Percentiles rank a stretch among this genome's conserved stretches.
Evolutionary conservation across 1,140 invertebrate genomes (phyloP).

Genomic region (Lepidotrigona ventralis): DNA sequence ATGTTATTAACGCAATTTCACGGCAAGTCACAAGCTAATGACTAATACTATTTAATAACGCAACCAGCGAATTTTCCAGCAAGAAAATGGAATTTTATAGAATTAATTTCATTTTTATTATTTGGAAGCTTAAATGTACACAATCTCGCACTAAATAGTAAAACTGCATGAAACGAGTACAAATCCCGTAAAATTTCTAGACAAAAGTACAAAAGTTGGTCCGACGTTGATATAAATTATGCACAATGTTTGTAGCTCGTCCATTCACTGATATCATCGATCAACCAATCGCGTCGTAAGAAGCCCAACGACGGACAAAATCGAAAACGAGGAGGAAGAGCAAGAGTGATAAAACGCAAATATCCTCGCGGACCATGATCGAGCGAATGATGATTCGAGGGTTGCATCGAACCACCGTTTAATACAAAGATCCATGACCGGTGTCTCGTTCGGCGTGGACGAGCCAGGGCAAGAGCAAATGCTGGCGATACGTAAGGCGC

Average conservation of each 20-base stretch:
- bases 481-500: constrained; percentile 64
- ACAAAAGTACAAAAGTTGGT: no score
- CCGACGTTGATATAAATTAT: no score
- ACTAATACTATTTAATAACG: not conserved
- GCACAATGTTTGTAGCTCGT: not conserved
- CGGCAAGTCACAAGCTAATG: not conserved
- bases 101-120: no score
- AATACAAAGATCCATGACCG: constrained; percentile 27
- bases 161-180: no score
- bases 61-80: no score
- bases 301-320: no score
- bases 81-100: no score
- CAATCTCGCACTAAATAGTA: no score
- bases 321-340: not conserved
- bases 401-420: not conserved
- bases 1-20: not conserved
- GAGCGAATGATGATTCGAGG: not conserved
- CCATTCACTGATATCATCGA: not conserved
- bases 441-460: constrained; percentile 41
- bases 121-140: no score
- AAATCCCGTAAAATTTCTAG: no score
- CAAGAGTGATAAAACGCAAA: not conserved
- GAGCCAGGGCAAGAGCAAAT: constrained; percentile 47
- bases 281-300: not conserved
- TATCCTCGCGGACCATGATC: not conserved